phyloP scores from a whole-genome alignment of 2,113 vertebrate species.

The Gila orcuttii region DNA sequence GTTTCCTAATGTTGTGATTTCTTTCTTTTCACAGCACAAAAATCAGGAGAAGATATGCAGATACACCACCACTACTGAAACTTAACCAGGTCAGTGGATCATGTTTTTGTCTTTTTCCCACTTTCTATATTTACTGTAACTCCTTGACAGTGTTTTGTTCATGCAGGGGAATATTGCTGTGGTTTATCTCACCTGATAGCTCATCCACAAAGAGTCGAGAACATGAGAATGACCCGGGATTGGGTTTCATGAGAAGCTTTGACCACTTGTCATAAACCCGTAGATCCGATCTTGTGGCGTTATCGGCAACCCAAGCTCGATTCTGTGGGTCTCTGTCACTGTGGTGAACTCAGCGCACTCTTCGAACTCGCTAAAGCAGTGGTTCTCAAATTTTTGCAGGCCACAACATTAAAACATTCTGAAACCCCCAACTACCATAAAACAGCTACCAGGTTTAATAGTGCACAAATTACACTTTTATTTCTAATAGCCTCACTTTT shows the following conservation, averaged over 20 bases:
- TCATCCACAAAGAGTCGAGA: not conserved
- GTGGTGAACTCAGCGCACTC: conserved; percentile 78
- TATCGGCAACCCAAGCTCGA: conserved; percentile 93
- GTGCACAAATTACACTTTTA: not conserved
- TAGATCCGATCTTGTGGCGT: conserved; percentile 99
- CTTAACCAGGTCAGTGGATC: not conserved
- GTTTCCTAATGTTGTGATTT: conserved; percentile 17
- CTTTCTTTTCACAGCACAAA: conserved; percentile 4
- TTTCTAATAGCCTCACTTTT: not conserved
- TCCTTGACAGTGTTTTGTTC: not conserved
- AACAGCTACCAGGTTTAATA: not conserved
- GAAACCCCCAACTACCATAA: not conserved
- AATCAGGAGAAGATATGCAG: not conserved
- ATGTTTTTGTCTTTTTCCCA: not conserved
- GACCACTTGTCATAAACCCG: conserved; percentile 98
- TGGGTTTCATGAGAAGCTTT: conserved; percentile 56
- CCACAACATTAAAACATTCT: not conserved
- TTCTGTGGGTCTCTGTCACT: conserved; percentile 99
- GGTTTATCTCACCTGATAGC: conserved; percentile 22
- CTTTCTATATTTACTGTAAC: not conserved
- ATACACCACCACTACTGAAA: conserved; percentile 19
- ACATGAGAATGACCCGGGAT: conserved; percentile 58
- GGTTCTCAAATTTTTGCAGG: not conserved
- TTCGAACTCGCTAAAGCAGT: conserved; percentile 9
- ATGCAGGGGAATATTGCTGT: not conserved